Evolutionary conservation across 1,140 invertebrate species (phyloP).

Genomic region (Bilobella aurantiaca): DNA sequence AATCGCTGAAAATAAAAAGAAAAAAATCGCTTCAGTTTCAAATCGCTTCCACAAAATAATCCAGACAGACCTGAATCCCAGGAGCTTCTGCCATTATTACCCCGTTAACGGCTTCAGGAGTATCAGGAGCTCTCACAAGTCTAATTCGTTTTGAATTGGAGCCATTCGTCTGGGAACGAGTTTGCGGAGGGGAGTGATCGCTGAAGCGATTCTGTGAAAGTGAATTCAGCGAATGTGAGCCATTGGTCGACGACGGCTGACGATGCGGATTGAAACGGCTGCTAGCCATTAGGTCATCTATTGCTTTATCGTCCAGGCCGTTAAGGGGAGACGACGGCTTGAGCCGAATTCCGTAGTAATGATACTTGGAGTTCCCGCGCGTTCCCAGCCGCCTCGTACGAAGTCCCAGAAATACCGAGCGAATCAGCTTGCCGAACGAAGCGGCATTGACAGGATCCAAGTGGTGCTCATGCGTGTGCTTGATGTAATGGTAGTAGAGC

Average conservation of each 20-base stretch:
- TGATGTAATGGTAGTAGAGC: conserved; percentile 90
- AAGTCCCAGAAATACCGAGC: conserved; percentile 92
- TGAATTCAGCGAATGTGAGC: too few species aligned
- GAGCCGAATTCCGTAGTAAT: conserved; percentile 98
- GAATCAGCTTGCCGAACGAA: conserved; percentile 96
- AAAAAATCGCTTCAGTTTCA: not conserved
- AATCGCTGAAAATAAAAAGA: conserved; percentile 46
- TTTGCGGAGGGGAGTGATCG: too few species aligned
- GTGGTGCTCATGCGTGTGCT: conserved; percentile 87
- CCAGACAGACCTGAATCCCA: not conserved
- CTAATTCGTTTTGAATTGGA: too few species aligned
- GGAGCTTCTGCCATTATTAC: not conserved
- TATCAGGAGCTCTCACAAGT: too few species aligned
- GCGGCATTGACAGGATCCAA: conserved; percentile 97
- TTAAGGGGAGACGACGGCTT: conserved; percentile 76
- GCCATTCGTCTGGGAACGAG: too few species aligned
- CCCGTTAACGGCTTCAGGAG: not conserved
- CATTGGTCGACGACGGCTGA: too few species aligned
- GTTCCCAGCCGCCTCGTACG: conserved; percentile 83
- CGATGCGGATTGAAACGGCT: not conserved
- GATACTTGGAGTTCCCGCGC: conserved; percentile 98
- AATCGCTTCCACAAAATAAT: too few species aligned
- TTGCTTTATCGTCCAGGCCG: conserved; percentile 48
- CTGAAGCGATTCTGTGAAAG: too few species aligned
- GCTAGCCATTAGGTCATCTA: not conserved